Evolutionary conservation across 2,797 vertebrate genomes (phyloP).

Genomic region (Ptychobarbus kaznakovi): DNA sequence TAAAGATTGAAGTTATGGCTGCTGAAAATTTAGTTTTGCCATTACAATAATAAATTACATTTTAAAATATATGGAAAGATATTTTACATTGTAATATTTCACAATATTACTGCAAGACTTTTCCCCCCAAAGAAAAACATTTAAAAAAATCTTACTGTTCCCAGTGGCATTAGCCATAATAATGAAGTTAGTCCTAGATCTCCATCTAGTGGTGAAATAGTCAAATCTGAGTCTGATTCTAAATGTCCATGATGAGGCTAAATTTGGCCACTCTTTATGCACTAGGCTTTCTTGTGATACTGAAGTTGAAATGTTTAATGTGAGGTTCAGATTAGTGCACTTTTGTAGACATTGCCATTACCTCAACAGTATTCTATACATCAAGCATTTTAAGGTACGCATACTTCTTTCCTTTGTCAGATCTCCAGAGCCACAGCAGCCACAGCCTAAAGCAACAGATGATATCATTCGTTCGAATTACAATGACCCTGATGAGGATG

Average conservation of each 20-base stretch:
- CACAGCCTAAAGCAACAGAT: conserved; percentile 83
- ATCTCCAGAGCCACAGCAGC: conserved; percentile 91
- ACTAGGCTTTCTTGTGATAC: neutral
- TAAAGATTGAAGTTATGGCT: neutral
- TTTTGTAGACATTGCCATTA: neutral
- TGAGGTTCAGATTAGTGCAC: neutral
- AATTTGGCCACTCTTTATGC: neutral
- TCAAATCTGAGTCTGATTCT: neutral
- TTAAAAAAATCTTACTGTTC: neutral
- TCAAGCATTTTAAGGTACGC: neutral
- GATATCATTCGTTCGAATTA: conserved; percentile 94
- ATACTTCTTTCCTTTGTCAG: conserved; percentile 68
- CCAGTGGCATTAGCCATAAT: neutral
- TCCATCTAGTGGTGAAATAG: conserved; percentile 15
- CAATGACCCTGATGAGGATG: conserved; percentile 93
- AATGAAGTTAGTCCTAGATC: neutral
- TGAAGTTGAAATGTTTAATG: neutral
- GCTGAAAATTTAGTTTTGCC: neutral
- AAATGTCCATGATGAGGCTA: neutral
- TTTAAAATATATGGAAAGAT: neutral
- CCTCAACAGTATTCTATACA: neutral
- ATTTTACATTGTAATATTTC: neutral
- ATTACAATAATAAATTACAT: neutral
- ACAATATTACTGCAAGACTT: neutral
- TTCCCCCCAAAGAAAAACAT: neutral